A percentile compares a stretch with the other conserved stretches of the same genome.
phyloP scores from a whole-genome alignment of 2,888 invertebrate genomes.

The Scaptomyza flava region DNA sequence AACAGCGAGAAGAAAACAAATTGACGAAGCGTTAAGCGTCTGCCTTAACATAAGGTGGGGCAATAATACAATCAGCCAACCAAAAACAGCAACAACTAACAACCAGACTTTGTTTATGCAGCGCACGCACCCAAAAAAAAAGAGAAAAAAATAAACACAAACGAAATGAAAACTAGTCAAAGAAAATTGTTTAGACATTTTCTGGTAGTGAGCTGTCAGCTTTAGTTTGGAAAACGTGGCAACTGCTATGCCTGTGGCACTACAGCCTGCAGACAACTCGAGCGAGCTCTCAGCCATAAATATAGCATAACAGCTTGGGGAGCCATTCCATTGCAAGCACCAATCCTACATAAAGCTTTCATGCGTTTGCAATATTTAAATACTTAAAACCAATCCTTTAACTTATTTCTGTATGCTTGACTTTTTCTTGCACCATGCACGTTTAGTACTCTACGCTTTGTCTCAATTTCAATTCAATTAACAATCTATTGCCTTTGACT shows the following conservation, averaged over 20 bases:
- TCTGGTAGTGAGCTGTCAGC: constrained; percentile 56
- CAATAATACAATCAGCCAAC: constrained; percentile 37
- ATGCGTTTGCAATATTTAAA: neutral
- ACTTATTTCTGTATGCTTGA: neutral
- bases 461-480: constrained; percentile 67
- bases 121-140: constrained; percentile 63
- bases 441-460: constrained; percentile 16
- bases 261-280: neutral
- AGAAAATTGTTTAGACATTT: constrained; percentile 67
- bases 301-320: neutral
- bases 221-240: constrained; percentile 44
- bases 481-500: constrained; percentile 67
- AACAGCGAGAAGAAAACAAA: constrained; percentile 50
- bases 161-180: constrained; percentile 46
- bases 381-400: neutral
- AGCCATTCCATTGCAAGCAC: neutral
- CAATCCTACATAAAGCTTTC: constrained; percentile 1
- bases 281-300: constrained; percentile 9
- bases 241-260: constrained; percentile 42
- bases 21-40: constrained; percentile 76
- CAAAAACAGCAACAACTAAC: constrained; percentile 35
- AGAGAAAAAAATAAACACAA: constrained; percentile 3
- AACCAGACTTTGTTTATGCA: constrained; percentile 59
- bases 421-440: neutral
- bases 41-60: constrained; percentile 55